Evolutionary conservation across 2,113 vertebrate species (phyloP).

Genomic region (Chloebia gouldiae): DNA sequence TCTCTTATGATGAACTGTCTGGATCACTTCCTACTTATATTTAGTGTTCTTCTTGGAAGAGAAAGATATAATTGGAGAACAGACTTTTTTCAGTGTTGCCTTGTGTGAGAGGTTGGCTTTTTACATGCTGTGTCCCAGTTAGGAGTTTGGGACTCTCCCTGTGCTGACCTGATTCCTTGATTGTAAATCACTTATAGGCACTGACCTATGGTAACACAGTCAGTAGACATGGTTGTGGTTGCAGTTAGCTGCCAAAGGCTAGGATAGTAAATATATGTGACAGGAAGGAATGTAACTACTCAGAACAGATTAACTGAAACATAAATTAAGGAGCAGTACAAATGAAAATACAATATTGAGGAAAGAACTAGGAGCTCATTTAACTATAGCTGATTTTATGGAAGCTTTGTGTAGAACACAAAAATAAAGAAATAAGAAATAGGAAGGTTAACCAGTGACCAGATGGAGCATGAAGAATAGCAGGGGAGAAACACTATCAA

Average conservation of each 20-base stretch:
- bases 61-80: neutral
- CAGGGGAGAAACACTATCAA: accelerated
- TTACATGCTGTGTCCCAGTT: neutral
- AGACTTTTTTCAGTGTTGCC: neutral
- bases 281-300: neutral
- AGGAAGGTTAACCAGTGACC: neutral
- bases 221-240: neutral
- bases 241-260: neutral
- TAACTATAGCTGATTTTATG: neutral
- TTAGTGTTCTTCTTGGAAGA: neutral
- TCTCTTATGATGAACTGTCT: neutral
- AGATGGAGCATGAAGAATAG: neutral
- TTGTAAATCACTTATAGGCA: neutral
- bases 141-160: neutral
- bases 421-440: neutral
- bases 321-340: neutral
- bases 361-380: neutral
- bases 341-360: neutral
- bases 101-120: neutral
- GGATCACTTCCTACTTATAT: neutral
- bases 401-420: neutral
- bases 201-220: neutral
- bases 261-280: neutral
- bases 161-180: neutral
- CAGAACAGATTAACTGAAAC: neutral